A percentile compares a stretch with the other conserved stretches of the same genome.
phyloP scores from a whole-genome alignment of 2,797 vertebrate genomes.

The Malacoctenus gilli region DNA sequence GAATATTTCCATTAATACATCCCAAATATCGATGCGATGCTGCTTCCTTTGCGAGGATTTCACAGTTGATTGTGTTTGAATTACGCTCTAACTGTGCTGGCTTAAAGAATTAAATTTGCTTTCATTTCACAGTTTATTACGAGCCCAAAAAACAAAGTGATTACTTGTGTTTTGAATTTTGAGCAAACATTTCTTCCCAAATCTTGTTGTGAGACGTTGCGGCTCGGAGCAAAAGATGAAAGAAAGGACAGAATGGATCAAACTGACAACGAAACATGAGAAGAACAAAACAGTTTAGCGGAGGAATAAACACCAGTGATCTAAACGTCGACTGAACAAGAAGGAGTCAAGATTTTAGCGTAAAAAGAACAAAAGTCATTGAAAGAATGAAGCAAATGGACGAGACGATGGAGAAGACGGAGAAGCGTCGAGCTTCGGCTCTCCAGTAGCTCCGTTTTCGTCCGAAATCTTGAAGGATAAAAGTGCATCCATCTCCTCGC shows the following conservation, averaged over 20 bases:
- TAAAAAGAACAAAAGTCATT: conserved; percentile 49
- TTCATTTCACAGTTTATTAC: no score
- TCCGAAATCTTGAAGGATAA: conserved; percentile 42
- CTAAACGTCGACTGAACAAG: conserved; percentile 34
- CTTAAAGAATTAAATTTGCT: no score
- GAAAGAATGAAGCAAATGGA: conserved; percentile 37
- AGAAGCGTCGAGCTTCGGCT: conserved; percentile 47
- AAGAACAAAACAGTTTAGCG: neutral
- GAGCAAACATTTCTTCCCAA: no score
- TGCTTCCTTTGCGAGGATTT: no score
- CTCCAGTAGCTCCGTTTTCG: conserved; percentile 42
- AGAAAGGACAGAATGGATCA: conserved; percentile 8
- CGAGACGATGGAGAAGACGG: conserved; percentile 36
- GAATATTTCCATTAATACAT: no score
- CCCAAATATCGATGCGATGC: no score
- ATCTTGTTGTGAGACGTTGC: no score
- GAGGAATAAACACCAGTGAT: conserved; percentile 19
- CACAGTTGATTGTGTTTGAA: no score
- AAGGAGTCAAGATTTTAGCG: conserved; percentile 41
- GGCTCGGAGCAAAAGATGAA: no score
- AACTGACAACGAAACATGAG: neutral
- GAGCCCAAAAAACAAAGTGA: no score
- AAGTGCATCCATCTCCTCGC: conserved; percentile 8
- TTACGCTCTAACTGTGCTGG: no score
- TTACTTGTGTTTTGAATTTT: no score